Conservation (phyloP, 2,888 invertebrate species). For the Agrilus biguttatus region DNA sequence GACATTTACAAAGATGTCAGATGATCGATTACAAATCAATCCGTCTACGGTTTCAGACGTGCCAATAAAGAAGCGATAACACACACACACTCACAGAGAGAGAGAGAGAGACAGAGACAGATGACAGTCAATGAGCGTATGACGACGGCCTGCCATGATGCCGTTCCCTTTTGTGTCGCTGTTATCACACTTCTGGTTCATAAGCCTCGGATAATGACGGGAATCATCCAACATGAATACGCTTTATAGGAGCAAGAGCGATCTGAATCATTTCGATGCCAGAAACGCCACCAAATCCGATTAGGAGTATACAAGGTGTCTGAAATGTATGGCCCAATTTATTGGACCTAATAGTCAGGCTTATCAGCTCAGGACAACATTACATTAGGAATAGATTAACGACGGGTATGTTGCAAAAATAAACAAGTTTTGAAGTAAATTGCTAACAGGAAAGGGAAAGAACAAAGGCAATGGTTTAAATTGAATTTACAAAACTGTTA, state of each 20-base stretch:
- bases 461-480: too few species aligned
- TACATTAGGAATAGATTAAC: too few species aligned
- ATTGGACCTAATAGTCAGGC: too few species aligned
- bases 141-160: constrained; percentile 16
- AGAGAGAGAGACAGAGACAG: constrained; percentile 5
- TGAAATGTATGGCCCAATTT: too few species aligned
- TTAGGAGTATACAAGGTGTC: too few species aligned
- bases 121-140: constrained; percentile 30
- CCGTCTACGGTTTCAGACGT: constrained; percentile 9
- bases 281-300: too few species aligned
- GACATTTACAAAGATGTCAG: constrained; percentile 10
- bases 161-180: constrained; percentile 34
- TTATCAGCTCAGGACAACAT: too few species aligned
- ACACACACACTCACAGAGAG: constrained; percentile 15
- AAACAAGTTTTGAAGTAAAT: too few species aligned
- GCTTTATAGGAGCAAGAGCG: not conserved
- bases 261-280: not conserved
- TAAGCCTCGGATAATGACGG: constrained; percentile 31
- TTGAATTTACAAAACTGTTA: too few species aligned
- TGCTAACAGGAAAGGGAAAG: too few species aligned
- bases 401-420: too few species aligned
- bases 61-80: too few species aligned
- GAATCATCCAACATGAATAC: constrained; percentile 16
- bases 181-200: constrained; percentile 33
- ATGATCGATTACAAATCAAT: constrained; percentile 34